Percentiles rank a stretch among this genome's conserved stretches.
Evolutionary conservation across 2,888 invertebrate species (phyloP).

Genomic region (Cosmopolites sordidus): DNA sequence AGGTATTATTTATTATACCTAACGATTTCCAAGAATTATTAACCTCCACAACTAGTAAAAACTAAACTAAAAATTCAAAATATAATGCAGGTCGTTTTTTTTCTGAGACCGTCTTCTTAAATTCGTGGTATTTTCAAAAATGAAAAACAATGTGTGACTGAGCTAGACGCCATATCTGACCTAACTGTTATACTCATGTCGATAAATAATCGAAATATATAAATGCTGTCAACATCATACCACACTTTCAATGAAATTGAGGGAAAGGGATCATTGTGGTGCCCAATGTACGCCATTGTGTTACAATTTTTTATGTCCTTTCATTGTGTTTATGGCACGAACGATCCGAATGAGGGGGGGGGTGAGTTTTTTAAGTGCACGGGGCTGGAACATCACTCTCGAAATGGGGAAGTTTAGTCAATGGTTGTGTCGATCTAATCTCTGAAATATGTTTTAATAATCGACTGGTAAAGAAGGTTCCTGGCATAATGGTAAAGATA

Average conservation of each 20-base stretch:
- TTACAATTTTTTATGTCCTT: slow-evolving; percentile 22
- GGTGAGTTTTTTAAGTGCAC: slow-evolving; percentile 22
- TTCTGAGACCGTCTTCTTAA: too few species aligned
- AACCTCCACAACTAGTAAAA: too few species aligned
- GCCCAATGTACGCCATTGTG: slow-evolving; percentile 10
- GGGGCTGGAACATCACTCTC: slow-evolving; percentile 16
- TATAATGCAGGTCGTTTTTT: too few species aligned
- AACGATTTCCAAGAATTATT: too few species aligned
- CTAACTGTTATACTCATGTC: slow-evolving; percentile 1
- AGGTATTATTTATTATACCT: too few species aligned
- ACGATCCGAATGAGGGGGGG: slow-evolving; percentile 11
- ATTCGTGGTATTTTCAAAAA: too few species aligned
- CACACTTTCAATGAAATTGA: slow-evolving; percentile 33
- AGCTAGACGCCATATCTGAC: too few species aligned
- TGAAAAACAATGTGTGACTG: too few species aligned
- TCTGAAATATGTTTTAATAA: slow-evolving; percentile 4
- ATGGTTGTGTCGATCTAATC: not conserved
- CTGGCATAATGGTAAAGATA: too few species aligned
- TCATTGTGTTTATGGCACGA: slow-evolving; percentile 18
- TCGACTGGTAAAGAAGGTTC: too few species aligned
- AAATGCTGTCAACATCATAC: slow-evolving; percentile 32
- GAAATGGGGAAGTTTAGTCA: not conserved
- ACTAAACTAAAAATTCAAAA: too few species aligned
- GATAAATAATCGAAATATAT: slow-evolving; percentile 33
- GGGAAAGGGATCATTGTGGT: not conserved